Evolutionary conservation across 2,113 vertebrate genomes (phyloP), one percentile per base, ranked within the genome.

Genomic region (Hippolais icterina): DNA sequence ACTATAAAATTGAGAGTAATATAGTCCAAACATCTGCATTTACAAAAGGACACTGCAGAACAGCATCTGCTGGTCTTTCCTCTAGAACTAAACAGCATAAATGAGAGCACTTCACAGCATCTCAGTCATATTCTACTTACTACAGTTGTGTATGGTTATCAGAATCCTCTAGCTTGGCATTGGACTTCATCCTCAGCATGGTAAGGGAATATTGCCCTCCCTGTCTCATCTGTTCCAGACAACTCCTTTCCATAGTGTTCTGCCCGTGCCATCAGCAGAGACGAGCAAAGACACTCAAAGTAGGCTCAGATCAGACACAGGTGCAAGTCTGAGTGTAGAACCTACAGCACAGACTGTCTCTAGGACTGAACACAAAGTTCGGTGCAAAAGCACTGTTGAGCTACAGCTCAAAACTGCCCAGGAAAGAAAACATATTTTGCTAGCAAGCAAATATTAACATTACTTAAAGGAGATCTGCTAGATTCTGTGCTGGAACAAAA

Each of bases 231-330:
- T 56, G 52, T 47, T 23, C 20, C 15, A 6, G 28, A 11, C 4
- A 8, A 6, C 9, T 50, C n/a, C 59, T 35, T 69, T 41, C 83
- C 15, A 2, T 1, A 10, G 49, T 0, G 1, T 5, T 64, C n/a
- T 39, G 41, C 46, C 50, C 4, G 0, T n/a, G 33, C 50, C 86
- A 41, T 1, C 57, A 44, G 15, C 24, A 42, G n/a, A 29, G 56
- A 35, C 1, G 1, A 6, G 31, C 39, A 77, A 47, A 70, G 47
- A 29, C 42, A 33, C 31, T 47, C 31, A 6, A 20, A 42, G 29
- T 0, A 31, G 31, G 46, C 29, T 78, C 46, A 9, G 15, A 3
- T 6, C 5, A 4, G 27, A 57, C 41, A 29, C 12, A 14, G 8
- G 41, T 57, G 56, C 18, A 50, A 15, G 18, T 29, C 22, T 25